Base-by-base conservation (phyloP, 2,888 invertebrate species). In the Gandaritis pyraliata region DNA sequence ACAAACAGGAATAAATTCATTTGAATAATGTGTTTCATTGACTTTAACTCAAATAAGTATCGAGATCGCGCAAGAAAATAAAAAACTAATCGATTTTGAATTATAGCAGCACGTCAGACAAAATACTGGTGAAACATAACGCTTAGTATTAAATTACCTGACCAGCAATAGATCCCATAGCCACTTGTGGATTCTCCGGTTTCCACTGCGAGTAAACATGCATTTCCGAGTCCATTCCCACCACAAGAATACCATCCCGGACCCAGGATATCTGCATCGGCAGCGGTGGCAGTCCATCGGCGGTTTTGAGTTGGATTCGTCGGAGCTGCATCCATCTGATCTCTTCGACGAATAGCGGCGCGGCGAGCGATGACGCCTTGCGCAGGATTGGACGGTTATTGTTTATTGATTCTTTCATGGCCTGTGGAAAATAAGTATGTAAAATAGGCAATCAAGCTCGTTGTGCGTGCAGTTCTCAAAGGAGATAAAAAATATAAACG, bases 241-340 rank as follows among this genome's bases (percentile, higher is more conserved):
- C 98, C 0, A 99, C 98, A 1, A 99, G 90, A 69, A 99, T 98
- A 0, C 99, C 99, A 80, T 99, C 99, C 23, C 99, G 94, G 0
- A 99, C 98, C 99, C 99, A 99, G 1, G 98, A 98, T 75, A 99
- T 97, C 83, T 99, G 98, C 97, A 99, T 99, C 0, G 99, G 99
- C 50, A 99, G 87, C 0, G 99, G 99, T 0, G 98, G 98, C 41
- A 99, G 87, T 0, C 99, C 98, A 79, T 99, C 99, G 0, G 98
- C 99, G 0, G 99, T 98, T 66, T 96, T 95, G 12, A 99, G 83
- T 73, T 98, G 96, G 45, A 99, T 97, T 73, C 97, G 96, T 0
- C 98, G 93, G 38, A 99, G 88, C 73, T 98, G 97, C 98, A 98
- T 98, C 98, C 99, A 99, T 57, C 98, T 95, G 70, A 98, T 97